Evolutionary conservation across 2,797 vertebrate genomes (phyloP), one percentile per base, ranked within the genome.

Genomic region (Leptatherina wallacei): DNA sequence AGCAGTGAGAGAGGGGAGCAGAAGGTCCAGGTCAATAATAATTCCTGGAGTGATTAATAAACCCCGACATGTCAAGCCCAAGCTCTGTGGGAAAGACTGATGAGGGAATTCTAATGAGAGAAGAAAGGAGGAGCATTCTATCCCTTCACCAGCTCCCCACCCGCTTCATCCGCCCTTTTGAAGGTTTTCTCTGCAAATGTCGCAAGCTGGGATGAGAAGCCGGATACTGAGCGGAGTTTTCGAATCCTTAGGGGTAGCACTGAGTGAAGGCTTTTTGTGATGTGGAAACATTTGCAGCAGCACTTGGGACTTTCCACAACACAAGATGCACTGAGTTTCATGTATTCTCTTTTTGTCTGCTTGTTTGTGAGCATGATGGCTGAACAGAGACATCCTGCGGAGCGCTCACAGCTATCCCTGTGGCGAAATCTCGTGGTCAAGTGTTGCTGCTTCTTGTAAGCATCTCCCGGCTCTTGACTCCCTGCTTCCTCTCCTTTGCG

Each of bases 41-140:
- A 81, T 90, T 93, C 88, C 87, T 76, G 78, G 85, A 76, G 85
- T 80, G 73, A 93, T 93, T 93, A 93, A 93, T 94, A 93, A 94
- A 93, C 83, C 82, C 78, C 73, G 85, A 85, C 90, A 78, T 91
- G 85, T 78, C 78, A 73, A 80, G 80, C 61, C 63, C 33, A 40
- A 8, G 64, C 71, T 74, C 81, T 68, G 42, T 54, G 40, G 69
- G 83, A 80, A 83, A 78, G 87, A 91, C 86, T 86, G 88, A 93
- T 89, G 87, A 84, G 75, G 80, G 88, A 82, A 90, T 92, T 87
- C 78, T 90, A 94, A 94, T 90, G 89, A 92, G 89, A 87, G 80
- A 33, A 74, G 44, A 74, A 54, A 80, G 38, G 71, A 66, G 67
- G 35, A 56, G 63, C 44, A 16, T 7, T 7, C 56, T 60, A 42